phyloP scores from a whole-genome alignment of 2,113 vertebrate species.

The Antigone vipio region DNA sequence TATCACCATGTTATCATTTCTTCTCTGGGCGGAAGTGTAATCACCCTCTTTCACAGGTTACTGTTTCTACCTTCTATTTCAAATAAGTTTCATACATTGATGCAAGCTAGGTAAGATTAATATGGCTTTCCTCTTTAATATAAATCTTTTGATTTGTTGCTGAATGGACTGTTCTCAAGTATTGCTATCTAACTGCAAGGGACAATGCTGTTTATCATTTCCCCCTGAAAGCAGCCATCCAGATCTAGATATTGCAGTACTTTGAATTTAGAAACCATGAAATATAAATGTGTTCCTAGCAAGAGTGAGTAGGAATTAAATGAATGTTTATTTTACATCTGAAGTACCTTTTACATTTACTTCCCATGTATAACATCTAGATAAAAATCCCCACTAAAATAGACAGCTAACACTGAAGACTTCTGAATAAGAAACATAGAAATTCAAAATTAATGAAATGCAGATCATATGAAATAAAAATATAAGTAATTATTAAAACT shows the following conservation, averaged over 20 bases:
- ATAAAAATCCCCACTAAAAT: not conserved
- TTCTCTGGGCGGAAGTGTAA: conserved; percentile 1
- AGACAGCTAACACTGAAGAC: not conserved
- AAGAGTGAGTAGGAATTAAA: conserved; percentile 49
- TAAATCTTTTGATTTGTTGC: conserved; percentile 67
- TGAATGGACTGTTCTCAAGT: conserved; percentile 53
- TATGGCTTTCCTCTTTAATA: conserved; percentile 50
- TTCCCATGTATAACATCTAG: not conserved
- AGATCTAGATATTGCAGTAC: conserved; percentile 50
- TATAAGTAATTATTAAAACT: not conserved
- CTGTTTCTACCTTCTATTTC: conserved; percentile 34
- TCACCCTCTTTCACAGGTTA: conserved; percentile 11
- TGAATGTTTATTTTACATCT: conserved; percentile 32
- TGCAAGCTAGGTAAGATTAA: conserved; percentile 55
- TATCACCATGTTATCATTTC: not conserved
- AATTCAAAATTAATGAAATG: not conserved
- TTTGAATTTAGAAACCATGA: conserved; percentile 61
- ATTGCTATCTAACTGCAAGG: conserved; percentile 57
- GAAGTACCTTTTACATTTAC: conserved; percentile 36
- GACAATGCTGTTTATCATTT: conserved; percentile 64
- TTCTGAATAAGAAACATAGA: not conserved
- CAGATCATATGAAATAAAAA: not conserved
- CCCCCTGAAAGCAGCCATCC: conserved; percentile 27
- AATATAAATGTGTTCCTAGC: conserved; percentile 63
- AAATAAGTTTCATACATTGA: conserved; percentile 39